Conservation (phyloP, 2,113 vertebrate genomes). For the Hydrochoerus hydrochaeris region DNA sequence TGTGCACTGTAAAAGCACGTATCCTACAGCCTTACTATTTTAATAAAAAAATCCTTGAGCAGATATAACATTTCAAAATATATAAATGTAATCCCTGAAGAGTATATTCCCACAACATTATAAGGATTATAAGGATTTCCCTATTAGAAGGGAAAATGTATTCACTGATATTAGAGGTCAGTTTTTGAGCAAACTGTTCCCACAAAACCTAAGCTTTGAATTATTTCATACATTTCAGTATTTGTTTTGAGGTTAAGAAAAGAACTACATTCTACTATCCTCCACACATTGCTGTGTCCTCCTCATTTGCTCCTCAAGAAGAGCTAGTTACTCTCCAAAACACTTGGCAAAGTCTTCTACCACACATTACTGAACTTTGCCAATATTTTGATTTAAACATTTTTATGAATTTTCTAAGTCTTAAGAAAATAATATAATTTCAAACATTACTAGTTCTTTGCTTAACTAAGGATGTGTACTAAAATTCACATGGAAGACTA, state of each 20-base stretch:
- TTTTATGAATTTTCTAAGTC: neutral
- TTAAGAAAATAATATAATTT: neutral
- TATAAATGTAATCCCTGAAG: neutral
- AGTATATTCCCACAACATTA: neutral
- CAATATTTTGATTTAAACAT: neutral
- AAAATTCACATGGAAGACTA: neutral
- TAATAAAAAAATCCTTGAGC: conserved; percentile 14
- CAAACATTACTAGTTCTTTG: conserved; percentile 19
- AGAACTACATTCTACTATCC: neutral
- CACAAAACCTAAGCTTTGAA: neutral
- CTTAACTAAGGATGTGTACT: neutral
- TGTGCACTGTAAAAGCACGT: neutral
- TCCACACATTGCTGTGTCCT: neutral
- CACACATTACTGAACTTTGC: neutral
- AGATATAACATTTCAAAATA: conserved; percentile 11
- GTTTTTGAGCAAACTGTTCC: too few relatives aligned
- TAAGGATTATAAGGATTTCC: too few relatives aligned
- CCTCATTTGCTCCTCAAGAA: too few relatives aligned
- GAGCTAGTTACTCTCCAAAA: neutral
- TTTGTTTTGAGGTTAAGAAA: neutral
- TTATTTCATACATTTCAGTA: conserved; percentile 1
- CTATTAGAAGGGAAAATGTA: too few relatives aligned
- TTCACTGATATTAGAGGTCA: too few relatives aligned
- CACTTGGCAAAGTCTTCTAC: neutral
- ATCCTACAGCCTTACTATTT: neutral